Evolutionary conservation across 37 sponge, comb jelly and placozoan species (phyloP).

Genomic region (Geodia barretti): DNA sequence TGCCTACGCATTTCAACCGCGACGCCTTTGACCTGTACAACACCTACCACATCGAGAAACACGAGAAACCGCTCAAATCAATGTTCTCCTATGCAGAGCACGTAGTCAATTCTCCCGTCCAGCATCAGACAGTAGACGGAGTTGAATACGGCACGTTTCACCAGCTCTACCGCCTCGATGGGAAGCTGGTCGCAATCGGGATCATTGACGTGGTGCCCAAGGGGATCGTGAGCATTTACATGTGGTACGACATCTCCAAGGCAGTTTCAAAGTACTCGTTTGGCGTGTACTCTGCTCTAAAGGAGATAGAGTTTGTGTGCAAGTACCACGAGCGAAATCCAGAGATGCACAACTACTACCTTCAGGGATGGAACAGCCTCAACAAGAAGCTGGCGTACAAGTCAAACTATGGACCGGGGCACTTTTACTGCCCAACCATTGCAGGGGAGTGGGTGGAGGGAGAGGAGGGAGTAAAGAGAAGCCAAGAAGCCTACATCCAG

Average conservation of each 20-base stretch:
- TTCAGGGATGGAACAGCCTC: conserved; percentile 83
- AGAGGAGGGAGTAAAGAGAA: conserved; percentile 49
- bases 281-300: conserved; percentile 92
- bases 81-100: conserved; percentile 86
- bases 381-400: conserved; percentile 91
- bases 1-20: conserved; percentile 62
- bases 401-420: conserved; percentile 82
- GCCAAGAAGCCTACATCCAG: conserved; percentile 23
- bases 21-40: conserved; percentile 88
- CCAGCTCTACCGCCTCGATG: conserved; percentile 84
- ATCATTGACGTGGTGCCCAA: conserved; percentile 85
- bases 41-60: conserved; percentile 71
- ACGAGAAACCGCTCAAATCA: conserved; percentile 74
- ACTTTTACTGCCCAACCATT: conserved; percentile 85
- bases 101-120: conserved; percentile 70
- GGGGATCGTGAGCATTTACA: conserved; percentile 90
- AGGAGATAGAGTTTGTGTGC: conserved; percentile 82
- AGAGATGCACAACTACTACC: conserved; percentile 80
- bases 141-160: conserved; percentile 84
- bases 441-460: conserved; percentile 59
- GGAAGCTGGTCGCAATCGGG: conserved; percentile 83
- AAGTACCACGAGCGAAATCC: conserved; percentile 53
- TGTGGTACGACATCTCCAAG: conserved; percentile 84
- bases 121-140: conserved; percentile 55
- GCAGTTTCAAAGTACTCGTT: conserved; percentile 82